Percentiles rank a stretch among this genome's conserved stretches.
phyloP scores from a whole-genome alignment of 1,140 invertebrate genomes.

The Drosophila leontia region DNA sequence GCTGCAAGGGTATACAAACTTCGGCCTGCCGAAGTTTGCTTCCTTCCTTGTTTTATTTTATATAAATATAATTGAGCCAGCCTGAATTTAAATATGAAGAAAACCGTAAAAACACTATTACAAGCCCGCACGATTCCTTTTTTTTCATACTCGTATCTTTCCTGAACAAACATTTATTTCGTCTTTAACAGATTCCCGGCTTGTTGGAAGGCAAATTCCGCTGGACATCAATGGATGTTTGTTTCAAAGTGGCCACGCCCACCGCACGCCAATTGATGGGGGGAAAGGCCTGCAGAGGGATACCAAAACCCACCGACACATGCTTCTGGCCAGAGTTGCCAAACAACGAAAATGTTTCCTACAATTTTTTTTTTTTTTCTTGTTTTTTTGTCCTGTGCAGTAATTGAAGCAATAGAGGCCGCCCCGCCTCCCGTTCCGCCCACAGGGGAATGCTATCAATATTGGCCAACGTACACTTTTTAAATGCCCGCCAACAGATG shows the following conservation, averaged over 20 bases:
- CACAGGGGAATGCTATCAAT: conserved; percentile 76
- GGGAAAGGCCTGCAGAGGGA: neutral
- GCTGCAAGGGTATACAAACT: too few relatives aligned
- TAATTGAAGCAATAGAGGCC: conserved; percentile 75
- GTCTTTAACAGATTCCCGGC: conserved; percentile 11
- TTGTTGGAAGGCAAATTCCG: conserved; percentile 20
- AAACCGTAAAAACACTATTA: neutral
- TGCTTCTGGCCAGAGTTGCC: conserved; percentile 34
- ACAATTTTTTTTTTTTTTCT: neutral
- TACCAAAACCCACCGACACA: conserved; percentile 22
- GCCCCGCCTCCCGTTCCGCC: conserved; percentile 7
- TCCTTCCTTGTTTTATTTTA: conserved; percentile 9
- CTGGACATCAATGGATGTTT: conserved; percentile 10
- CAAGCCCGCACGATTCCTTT: neutral
- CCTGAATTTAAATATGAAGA: neutral
- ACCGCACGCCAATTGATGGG: conserved; percentile 29
- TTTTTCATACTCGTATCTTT: conserved; percentile 2
- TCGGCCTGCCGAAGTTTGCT: too few relatives aligned
- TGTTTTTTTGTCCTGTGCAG: conserved; percentile 15
- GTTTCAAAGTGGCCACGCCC: conserved; percentile 28
- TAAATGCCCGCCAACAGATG: conserved; percentile 53
- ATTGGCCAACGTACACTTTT: conserved; percentile 75
- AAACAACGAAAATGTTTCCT: conserved; percentile 48
- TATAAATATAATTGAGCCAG: neutral
- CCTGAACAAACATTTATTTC: conserved; percentile 13